Percentiles rank a stretch among this genome's conserved stretches.
phyloP scores from a whole-genome alignment of 2,888 invertebrate genomes.

The Netelia melanura region DNA sequence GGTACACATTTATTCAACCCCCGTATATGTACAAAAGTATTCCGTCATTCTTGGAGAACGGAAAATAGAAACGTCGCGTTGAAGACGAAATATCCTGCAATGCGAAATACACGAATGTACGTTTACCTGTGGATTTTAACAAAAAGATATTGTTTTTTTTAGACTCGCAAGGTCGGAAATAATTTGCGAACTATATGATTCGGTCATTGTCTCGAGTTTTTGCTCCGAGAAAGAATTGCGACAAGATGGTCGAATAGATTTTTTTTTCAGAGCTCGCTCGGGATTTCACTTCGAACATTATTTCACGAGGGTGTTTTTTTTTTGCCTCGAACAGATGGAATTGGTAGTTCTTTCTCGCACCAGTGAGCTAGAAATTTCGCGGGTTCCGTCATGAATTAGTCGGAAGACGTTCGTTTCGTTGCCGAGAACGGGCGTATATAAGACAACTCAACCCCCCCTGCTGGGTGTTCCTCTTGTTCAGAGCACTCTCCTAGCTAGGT shows the following conservation, averaged over 20 bases:
- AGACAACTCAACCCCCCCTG: constrained; percentile 55
- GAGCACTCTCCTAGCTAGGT: constrained; percentile 25
- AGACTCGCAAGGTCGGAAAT: neutral
- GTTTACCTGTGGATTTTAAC: neutral
- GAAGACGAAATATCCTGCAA: neutral
- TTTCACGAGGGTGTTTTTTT: constrained; percentile 35
- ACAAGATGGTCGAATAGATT: constrained; percentile 45
- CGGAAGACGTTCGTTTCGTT: constrained; percentile 62
- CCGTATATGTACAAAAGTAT: constrained; percentile 35
- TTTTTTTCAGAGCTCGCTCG: constrained; percentile 8
- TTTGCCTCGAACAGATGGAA: constrained; percentile 47
- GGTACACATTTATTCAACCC: constrained; percentile 70
- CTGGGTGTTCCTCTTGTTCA: constrained; percentile 50
- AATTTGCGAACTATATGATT: neutral
- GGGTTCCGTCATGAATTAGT: constrained; percentile 67
- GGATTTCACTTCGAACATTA: constrained; percentile 52
- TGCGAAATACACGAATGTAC: neutral
- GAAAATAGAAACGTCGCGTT: constrained; percentile 27
- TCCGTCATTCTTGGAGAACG: constrained; percentile 42
- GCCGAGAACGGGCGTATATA: constrained; percentile 47
- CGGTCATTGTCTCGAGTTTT: constrained; percentile 21
- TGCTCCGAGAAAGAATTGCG: constrained; percentile 10
- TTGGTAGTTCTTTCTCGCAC: constrained; percentile 66
- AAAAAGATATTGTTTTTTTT: neutral
- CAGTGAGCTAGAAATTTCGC: constrained; percentile 65